Evolutionary conservation across 2,797 vertebrate species (phyloP).

Genomic region (Syndactyla subalaris): DNA sequence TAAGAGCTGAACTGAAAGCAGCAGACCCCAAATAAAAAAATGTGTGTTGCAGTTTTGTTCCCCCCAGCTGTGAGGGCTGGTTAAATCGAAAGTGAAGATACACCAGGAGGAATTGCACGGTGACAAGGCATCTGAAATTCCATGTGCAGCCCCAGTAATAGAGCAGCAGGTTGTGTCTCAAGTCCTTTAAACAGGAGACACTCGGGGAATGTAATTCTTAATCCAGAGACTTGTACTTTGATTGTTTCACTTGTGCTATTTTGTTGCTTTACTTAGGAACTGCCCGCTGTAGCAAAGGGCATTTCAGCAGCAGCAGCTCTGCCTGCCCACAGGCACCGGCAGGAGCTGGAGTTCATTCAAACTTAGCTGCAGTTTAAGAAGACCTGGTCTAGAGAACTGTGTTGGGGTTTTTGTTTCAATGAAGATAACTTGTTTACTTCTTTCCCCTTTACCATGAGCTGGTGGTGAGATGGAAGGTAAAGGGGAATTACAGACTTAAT

Average conservation of each 20-base stretch:
- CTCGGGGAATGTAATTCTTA: background rate
- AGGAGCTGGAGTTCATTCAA: background rate
- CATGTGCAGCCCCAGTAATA: background rate
- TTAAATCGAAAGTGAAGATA: background rate
- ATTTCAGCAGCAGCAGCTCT: background rate
- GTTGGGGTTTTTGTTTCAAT: background rate
- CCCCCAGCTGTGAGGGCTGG: background rate
- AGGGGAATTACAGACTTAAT: slow-evolving; percentile 55
- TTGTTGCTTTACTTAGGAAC: background rate
- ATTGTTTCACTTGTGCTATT: background rate
- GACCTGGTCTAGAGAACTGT: background rate
- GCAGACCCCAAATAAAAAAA: background rate
- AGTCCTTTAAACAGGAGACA: background rate
- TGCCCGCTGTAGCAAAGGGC: background rate
- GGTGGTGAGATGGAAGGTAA: background rate
- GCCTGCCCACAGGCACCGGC: background rate
- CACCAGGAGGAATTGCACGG: background rate
- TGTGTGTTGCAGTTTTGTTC: background rate
- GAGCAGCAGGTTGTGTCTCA: background rate
- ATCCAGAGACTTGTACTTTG: background rate
- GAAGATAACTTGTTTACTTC: background rate
- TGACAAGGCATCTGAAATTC: background rate
- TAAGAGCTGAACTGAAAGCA: background rate
- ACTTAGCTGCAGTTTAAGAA: background rate
- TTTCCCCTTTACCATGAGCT: background rate